These are phyloP conservation scores for Sigmodon hispidus DNA, from an alignment of 2,113 vertebrate species.

Conservation along the genomic window DNA sequence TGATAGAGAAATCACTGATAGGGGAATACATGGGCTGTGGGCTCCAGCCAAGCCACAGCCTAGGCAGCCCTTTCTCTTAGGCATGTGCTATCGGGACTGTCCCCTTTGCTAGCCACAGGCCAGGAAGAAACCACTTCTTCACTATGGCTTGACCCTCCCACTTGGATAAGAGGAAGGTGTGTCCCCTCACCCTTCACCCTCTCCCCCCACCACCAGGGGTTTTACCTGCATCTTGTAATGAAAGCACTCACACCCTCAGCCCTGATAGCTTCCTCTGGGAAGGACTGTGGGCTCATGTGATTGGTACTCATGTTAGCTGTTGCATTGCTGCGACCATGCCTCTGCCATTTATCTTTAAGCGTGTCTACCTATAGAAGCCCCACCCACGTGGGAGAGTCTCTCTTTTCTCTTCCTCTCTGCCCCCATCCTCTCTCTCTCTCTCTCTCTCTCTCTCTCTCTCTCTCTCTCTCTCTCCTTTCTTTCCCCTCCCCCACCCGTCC, in stretches of 20 bases:
- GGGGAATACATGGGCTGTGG: not conserved
- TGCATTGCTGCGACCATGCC: no score
- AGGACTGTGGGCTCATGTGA: rapidly evolving
- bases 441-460: no score
- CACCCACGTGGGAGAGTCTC: no score
- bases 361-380: no score
- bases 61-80: not conserved
- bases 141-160: not conserved
- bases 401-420: no score
- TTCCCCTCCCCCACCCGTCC: no score
- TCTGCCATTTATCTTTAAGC: no score
- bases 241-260: not conserved
- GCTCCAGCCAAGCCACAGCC: not conserved
- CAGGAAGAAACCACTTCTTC: rapidly evolving
- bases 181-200: no score
- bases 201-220: rapidly evolving
- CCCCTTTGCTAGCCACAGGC: rapidly evolving
- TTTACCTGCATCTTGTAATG: no score
- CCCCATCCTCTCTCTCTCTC: no score
- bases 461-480: no score
- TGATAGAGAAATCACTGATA: not conserved
- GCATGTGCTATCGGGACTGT: rapidly evolving
- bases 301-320: no score
- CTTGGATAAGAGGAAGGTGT: not conserved
- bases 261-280: not conserved